phyloP scores from a whole-genome alignment of 2,888 invertebrate genomes.

The Philereme transversata region DNA sequence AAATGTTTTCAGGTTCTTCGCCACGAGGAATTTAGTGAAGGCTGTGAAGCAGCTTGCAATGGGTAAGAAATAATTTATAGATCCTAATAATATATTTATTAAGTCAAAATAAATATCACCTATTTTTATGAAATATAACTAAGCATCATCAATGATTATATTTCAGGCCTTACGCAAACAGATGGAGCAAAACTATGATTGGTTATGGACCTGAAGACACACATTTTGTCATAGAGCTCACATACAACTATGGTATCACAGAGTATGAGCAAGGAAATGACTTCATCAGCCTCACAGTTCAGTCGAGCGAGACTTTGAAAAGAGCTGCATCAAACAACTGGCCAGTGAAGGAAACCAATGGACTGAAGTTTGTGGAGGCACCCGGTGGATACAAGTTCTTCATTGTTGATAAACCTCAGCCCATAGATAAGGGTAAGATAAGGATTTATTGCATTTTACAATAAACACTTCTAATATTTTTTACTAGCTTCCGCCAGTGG shows the following conservation, averaged over 20 bases:
- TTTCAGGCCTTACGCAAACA: constrained; percentile 96
- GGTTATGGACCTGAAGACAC: constrained; percentile 98
- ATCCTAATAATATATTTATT: no score
- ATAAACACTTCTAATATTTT: not conserved
- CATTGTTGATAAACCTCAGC: constrained; percentile 89
- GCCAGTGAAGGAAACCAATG: constrained; percentile 87
- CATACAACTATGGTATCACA: constrained; percentile 98
- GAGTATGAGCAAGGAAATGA: constrained; percentile 96
- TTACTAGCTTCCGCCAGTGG: no score
- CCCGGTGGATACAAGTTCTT: constrained; percentile 97
- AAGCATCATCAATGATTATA: no score
- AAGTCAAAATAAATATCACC: no score
- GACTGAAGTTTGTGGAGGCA: constrained; percentile 87
- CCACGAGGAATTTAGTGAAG: constrained; percentile 98
- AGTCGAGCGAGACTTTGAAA: constrained; percentile 89
- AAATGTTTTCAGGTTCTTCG: constrained; percentile 88
- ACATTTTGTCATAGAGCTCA: constrained; percentile 98
- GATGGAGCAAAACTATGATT: constrained; percentile 99
- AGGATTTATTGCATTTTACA: not conserved
- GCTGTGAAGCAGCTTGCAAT: constrained; percentile 98
- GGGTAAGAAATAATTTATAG: constrained; percentile 85
- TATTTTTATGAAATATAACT: no score
- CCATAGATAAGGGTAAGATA: constrained; percentile 84
- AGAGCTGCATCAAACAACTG: constrained; percentile 89
- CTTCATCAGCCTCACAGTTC: constrained; percentile 93